Evolutionary conservation across 2,113 vertebrate species (phyloP), one percentile per base, ranked within the genome.

Genomic region (Microcebus ravelobensis): DNA sequence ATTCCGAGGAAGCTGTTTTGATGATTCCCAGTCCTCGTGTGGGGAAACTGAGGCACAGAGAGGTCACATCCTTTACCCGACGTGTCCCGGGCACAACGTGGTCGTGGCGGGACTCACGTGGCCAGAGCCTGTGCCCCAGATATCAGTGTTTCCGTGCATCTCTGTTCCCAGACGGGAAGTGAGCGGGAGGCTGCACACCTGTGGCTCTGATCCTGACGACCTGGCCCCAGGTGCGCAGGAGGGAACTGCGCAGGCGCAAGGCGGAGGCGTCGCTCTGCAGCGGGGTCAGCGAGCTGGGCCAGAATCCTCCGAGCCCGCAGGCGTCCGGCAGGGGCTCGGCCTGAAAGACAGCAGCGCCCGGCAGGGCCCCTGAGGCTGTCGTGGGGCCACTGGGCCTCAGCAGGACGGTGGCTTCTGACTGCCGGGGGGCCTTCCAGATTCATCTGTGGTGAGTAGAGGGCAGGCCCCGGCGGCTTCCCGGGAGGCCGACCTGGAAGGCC

Each of bases 231-330:
- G 77, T 63, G 95, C 97, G 97, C 95, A 98, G 93, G 87, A 98
- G 97, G 31, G 98, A 98, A 92, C 97, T 97, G 95, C 97, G 98
- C 17, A 98, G 93, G 55, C 83, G 82, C 84, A 99, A 74, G 0
- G 8, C 0, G 0, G 98, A 93, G 8, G 95, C 39, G 57, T 98
- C 94, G 45, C 97, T 98, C 77, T 98, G 98, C 90, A 99, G 98
- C 90, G 98, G 97, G 17, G 14, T 88, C 61, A 98, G 84, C 29
- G 96, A 98, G 42, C 90, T 95, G 2, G 97, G 96, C 91, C 83
- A 94, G 85, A 98, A 98, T 84, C 98, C 98, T 39, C 21, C 90
- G 84, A 98, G 97, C 42, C 86, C 77, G 94, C 99, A 99, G 93
- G 86, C 91, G 8, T 5, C 85, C 0, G 98, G 98, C 48, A 99